Evolutionary conservation across 2,888 invertebrate genomes (phyloP).

Genomic region (Troides aeacus): DNA sequence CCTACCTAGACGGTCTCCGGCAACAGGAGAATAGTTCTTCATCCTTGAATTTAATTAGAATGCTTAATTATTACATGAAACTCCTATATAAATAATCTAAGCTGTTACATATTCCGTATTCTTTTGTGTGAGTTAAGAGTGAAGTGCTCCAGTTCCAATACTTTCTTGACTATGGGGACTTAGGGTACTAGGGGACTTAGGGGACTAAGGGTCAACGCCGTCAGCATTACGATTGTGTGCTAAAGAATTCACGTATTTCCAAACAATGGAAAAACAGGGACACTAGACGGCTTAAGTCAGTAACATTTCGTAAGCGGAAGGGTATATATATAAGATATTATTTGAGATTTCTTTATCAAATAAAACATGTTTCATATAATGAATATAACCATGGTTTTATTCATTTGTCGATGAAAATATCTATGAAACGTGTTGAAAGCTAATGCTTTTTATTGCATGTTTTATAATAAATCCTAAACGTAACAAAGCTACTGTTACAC

Average conservation of each 20-base stretch:
- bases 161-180: not conserved
- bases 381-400: not conserved
- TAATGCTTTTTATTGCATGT: not conserved
- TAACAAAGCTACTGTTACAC: slow-evolving; percentile 7
- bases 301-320: too few relatives aligned
- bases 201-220: not conserved
- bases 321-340: too few relatives aligned
- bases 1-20: too few relatives aligned
- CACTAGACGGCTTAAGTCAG: too few relatives aligned
- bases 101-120: not conserved
- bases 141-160: not conserved
- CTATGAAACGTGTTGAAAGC: not conserved
- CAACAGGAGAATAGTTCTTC: too few relatives aligned
- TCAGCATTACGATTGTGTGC: not conserved
- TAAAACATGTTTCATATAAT: not conserved
- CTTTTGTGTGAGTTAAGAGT: not conserved
- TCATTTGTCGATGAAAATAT: not conserved
- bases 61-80: too few relatives aligned
- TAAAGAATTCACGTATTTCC: not conserved
- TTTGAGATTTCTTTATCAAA: not conserved
- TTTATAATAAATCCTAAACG: slow-evolving; percentile 5
- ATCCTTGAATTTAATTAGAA: too few relatives aligned
- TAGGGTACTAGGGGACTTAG: too few relatives aligned
- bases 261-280: not conserved
- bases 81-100: not conserved